These are phyloP conservation scores for Petrosia ficiformis DNA, from an alignment of 37 sponge, comb jelly and placozoan genomes.

Conservation along the genomic window DNA sequence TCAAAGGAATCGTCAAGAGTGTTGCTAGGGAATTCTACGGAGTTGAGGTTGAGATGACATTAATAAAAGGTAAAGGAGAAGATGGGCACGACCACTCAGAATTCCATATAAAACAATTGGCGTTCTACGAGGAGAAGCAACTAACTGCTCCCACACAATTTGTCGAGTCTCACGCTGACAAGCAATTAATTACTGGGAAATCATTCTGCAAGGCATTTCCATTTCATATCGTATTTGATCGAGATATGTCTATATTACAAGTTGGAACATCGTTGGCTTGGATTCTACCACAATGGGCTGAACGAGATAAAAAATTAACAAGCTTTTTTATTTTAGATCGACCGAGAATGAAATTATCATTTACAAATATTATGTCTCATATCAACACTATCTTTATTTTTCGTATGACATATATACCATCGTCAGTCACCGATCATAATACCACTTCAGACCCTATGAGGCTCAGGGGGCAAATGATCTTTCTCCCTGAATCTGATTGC, in stretches of 20 bases:
- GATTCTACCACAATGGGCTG: slow-evolving; percentile 27
- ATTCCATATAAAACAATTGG: slow-evolving; percentile 50
- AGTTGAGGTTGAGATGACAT: slow-evolving; percentile 62
- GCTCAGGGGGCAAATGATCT: slow-evolving; percentile 87
- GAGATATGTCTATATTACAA: slow-evolving; percentile 50
- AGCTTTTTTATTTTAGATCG: slow-evolving; percentile 57
- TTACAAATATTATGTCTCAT: slow-evolving; percentile 61
- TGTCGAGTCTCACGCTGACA: neutral
- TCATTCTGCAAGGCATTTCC: slow-evolving; percentile 81
- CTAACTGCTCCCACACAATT: neutral
- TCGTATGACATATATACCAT: slow-evolving; percentile 35
- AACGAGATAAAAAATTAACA: slow-evolving; percentile 11
- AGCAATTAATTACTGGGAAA: slow-evolving; percentile 34
- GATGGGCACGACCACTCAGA: slow-evolving; percentile 37
- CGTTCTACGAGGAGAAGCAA: slow-evolving; percentile 9
- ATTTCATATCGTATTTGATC: slow-evolving; percentile 82
- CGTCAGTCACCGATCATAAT: neutral
- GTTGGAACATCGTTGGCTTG: slow-evolving; percentile 53
- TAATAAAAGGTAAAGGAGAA: neutral
- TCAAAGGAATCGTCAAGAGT: slow-evolving; percentile 83
- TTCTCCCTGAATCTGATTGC: slow-evolving; percentile 48
- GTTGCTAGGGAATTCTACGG: slow-evolving; percentile 73
- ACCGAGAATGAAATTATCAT: slow-evolving; percentile 61
- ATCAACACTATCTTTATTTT: slow-evolving; percentile 85
- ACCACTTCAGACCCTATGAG: slow-evolving; percentile 44